phyloP scores from a whole-genome alignment of 2,888 invertebrate genomes.

The Drosophila neonasuta region DNA sequence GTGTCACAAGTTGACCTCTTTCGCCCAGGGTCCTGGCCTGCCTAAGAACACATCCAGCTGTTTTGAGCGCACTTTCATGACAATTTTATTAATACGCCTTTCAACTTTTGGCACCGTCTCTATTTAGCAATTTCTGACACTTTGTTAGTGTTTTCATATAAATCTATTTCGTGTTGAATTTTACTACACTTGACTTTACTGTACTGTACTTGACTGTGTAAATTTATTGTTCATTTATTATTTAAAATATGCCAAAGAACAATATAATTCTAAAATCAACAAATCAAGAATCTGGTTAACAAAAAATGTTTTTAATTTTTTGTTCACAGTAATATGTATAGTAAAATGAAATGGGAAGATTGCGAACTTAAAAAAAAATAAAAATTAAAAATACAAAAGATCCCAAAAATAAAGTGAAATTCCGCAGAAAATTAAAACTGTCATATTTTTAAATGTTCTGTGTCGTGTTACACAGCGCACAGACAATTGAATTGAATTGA shows the following conservation, averaged over 20 bases:
- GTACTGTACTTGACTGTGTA: no score
- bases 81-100: slow-evolving; percentile 79
- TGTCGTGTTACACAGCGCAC: slow-evolving; percentile 63
- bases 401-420: slow-evolving; percentile 42
- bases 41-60: slow-evolving; percentile 65
- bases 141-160: neutral
- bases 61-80: slow-evolving; percentile 70
- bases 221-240: no score
- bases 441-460: slow-evolving; percentile 74
- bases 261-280: no score
- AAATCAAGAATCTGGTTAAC: no score
- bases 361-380: no score
- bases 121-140: slow-evolving; percentile 15
- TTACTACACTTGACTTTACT: no score
- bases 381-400: neutral
- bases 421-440: slow-evolving; percentile 72
- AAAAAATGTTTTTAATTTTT: no score
- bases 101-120: slow-evolving; percentile 34
- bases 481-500: slow-evolving; percentile 50
- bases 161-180: neutral
- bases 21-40: slow-evolving; percentile 28
- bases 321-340: no score
- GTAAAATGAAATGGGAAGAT: no score
- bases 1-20: slow-evolving; percentile 62
- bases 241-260: no score